Evolutionary conservation across 1,140 invertebrate species (phyloP), one percentile per base, ranked within the genome.

Genomic region (Rhopalosiphum maidis): DNA sequence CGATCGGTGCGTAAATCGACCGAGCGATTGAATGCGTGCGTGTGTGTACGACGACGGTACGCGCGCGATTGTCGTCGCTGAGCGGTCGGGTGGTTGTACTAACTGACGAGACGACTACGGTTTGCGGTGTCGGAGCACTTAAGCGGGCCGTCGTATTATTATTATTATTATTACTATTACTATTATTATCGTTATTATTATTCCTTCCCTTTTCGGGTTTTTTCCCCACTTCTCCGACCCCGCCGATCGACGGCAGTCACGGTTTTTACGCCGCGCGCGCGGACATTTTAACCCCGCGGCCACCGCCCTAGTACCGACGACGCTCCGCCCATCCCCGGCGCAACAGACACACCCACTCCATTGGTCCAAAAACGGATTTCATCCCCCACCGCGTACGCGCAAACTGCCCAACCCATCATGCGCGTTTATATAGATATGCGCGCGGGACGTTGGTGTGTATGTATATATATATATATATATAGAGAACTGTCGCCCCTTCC

Each of bases 111-210:
- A 92, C 88, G 88, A 90, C 88, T 25, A 89, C 90, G 68, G 90
- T 92, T 93, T 85, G 91, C 77, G 91, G 91, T 93, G 91, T 93
- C 68, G 91, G 91, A 93, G 68, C 91, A 85, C 91, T 93, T 93
- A 93, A 93, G 35, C 91, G 91, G 77, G 23, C 91, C 48, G 77
- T 82, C 91, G 77, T 21, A 30, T 22, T 83, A 83, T 35, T 77
- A 83, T 68, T 91, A 91, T 90, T 90, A 43, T 77, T 46, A 46
- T 46, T 90, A 68, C 9, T 41, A 41, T 41, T 85, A 41, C 83
- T 85, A 85, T 41, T 41, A 85, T 41, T 41, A 85, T 41, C 25
- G 43, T 46, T 86, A 86, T 46, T 89, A 37, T 37, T 43, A 60
- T 68, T 60, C 88, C 51, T 90, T 55, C 54, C 37, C 86, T 46